These are phyloP conservation scores for Oryzias curvinotus DNA, from an alignment of 2,113 vertebrate genomes.

Conservation along the genomic window DNA sequence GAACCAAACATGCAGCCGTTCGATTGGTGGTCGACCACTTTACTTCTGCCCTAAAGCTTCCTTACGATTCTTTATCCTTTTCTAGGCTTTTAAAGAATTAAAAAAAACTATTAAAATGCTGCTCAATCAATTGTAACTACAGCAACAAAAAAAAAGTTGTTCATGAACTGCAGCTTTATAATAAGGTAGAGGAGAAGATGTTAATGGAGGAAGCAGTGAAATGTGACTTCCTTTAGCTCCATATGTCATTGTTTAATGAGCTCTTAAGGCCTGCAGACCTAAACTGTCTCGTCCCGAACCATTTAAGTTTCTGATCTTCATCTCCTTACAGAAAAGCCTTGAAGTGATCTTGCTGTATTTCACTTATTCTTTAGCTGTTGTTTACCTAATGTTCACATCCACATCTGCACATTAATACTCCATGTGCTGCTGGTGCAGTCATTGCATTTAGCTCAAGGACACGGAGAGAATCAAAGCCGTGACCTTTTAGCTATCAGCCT, in stretches of 20 bases:
- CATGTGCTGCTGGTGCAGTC: neutral
- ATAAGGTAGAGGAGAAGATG: too few species aligned
- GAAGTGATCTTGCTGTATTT: neutral
- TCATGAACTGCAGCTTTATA: too few species aligned
- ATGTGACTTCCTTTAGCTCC: too few species aligned
- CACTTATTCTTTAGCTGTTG: neutral
- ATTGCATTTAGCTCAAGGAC: constrained; percentile 30
- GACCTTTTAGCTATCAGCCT: constrained; percentile 37
- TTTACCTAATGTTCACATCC: constrained; percentile 13
- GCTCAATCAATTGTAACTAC: too few species aligned
- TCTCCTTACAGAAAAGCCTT: constrained; percentile 1
- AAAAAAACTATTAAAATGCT: too few species aligned
- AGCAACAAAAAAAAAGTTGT: too few species aligned
- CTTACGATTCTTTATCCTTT: neutral
- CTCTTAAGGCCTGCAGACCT: neutral
- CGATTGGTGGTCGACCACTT: too few species aligned
- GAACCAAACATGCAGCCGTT: too few species aligned
- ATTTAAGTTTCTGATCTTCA: constrained; percentile 6
- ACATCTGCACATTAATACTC: constrained; percentile 15
- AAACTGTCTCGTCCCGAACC: neutral
- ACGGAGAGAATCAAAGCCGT: constrained; percentile 14
- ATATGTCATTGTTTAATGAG: neutral
- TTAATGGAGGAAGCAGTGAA: too few species aligned
- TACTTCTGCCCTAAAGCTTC: neutral
- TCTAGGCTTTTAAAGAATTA: neutral